These are phyloP conservation scores for Catocala nupta DNA, from an alignment of 2,888 invertebrate genomes.

Conservation along the genomic window DNA sequence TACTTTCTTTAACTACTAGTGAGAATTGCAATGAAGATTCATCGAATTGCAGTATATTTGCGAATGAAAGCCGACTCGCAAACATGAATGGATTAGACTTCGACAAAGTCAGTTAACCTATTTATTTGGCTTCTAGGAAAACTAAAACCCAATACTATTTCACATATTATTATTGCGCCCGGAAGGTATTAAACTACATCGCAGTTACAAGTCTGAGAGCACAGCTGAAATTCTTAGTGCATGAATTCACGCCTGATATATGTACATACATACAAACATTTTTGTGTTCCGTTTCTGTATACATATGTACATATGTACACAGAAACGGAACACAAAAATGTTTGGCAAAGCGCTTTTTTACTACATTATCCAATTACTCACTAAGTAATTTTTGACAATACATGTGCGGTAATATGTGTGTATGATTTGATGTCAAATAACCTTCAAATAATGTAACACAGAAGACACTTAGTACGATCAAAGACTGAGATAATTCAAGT, in stretches of 20 bases:
- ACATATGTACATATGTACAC: no score
- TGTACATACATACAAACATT: no score
- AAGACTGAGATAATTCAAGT: not conserved
- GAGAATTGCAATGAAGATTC: no score
- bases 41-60: not conserved
- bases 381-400: no score
- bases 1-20: no score
- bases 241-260: not conserved
- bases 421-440: no score
- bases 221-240: not conserved
- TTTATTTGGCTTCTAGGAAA: not conserved
- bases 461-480: not conserved
- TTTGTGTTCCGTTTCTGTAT: no score
- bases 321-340: no score
- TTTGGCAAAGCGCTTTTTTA: no score
- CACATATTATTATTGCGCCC: not conserved
- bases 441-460: not conserved
- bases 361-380: no score
- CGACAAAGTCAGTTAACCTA: conserved; percentile 1
- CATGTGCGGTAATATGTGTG: no score
- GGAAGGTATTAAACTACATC: not conserved
- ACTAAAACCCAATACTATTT: not conserved
- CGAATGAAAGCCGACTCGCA: not conserved
- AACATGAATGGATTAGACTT: not conserved
- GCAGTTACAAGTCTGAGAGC: not conserved